Percentiles rank a stretch among this genome's conserved stretches.
phyloP scores from a whole-genome alignment of 2,797 vertebrate species.

The Melanotaenia nigrans region DNA sequence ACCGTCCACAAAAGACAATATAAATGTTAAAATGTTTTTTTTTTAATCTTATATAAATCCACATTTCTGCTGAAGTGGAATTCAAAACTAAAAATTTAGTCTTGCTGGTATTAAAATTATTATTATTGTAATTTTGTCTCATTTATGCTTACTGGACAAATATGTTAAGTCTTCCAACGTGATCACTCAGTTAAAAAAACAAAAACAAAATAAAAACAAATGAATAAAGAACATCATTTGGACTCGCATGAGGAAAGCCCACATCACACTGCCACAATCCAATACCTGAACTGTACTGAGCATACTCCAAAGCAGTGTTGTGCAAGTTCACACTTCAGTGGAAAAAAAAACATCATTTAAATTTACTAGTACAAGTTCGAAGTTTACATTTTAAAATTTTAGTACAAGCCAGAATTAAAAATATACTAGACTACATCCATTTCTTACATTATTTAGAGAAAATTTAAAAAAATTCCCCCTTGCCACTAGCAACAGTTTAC shows the following conservation, averaged over 20 bases:
- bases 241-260: conserved; percentile 26
- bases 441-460: neutral
- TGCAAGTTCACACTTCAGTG: neutral
- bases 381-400: neutral
- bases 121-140: too few species aligned
- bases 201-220: conserved; percentile 1
- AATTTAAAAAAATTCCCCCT: too few species aligned
- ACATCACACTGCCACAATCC: conserved; percentile 24
- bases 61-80: neutral
- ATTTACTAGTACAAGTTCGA: neutral
- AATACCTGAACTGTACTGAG: conserved; percentile 4
- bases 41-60: neutral
- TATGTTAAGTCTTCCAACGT: neutral
- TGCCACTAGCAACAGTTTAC: neutral
- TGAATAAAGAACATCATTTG: neutral
- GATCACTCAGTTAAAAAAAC: conserved; percentile 1
- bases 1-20: neutral
- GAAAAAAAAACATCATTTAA: neutral
- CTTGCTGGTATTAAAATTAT: too few species aligned
- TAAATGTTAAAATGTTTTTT: neutral
- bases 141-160: neutral
- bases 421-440: neutral
- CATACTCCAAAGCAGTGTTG: neutral
- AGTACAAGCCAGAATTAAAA: neutral
- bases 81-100: neutral